Evolutionary conservation across 23 tunicate genomes (phyloP), one percentile per base, ranked within the genome.

Genomic region (Styela clava): DNA sequence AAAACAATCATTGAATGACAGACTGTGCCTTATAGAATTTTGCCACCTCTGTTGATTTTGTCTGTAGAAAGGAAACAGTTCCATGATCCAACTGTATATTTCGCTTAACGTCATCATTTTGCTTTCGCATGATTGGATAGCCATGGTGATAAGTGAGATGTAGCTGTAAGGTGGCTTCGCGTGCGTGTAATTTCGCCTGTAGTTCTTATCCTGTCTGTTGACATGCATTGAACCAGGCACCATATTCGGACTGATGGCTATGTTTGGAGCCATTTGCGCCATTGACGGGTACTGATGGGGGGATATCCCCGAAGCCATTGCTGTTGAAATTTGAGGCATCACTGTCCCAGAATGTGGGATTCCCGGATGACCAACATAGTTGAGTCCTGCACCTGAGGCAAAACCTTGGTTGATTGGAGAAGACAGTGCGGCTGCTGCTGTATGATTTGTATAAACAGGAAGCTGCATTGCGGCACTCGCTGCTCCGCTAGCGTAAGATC

Each of bases 11-110:
- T 96, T 96, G 85, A 96, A 96, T 16, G 99, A 96, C 61, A 96
- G 65, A 33, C 97, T 91, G 78, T 96, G 99, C 0, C 99, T 82
- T 0, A 96, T 93, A 2, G 97, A 91, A 79, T 96, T 96, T 74
- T 96, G 99, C 99, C 99, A 96, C 3, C 99, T 69, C 68, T 96
- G 99, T 78, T 96, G 99, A 67, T 91, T 91, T 25, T 91, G 89
- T 28, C 97, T 84, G 79, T 96, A 96, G 56, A 87, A 96, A 1
- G 99, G 99, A 67, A 91, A 96, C 63, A 91, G 64, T 35, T 96
- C 92, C 99, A 96, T 96, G 61, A 96, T 96, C 97, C 96, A 96
- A 82, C 95, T 89, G 79, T 96, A 96, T 19, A 96, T 90, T 64
- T 96, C 99, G 44, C 94, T 96, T 52, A 96, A 78, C 1, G 99